Base-by-base conservation (phyloP, 2,113 vertebrate genomes). In the Tyrannus savana region DNA sequence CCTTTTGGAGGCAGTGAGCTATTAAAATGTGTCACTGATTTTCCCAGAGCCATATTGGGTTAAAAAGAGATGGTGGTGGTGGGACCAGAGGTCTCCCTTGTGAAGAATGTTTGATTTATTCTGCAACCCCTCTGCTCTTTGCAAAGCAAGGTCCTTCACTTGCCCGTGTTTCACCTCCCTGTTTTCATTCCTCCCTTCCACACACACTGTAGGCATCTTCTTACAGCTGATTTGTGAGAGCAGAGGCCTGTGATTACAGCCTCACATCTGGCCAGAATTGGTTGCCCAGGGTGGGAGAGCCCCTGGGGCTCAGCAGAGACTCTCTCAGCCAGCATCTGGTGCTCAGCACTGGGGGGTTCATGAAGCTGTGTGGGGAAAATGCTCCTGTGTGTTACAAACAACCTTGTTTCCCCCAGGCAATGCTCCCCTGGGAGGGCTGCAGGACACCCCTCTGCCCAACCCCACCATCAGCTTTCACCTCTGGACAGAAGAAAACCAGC, bases 381-480 rank as follows among this genome's bases (percentile, higher is more conserved):
- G 66, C 41, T 92, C 18, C 64, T 10, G 2, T 11, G 44, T 62
- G 37, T 63, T 39, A 74, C 17, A 60, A 35, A 74, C 17, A 60
- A 35, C 42, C 91, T 74, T 87, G 33, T 86, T 68, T 95, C 69
- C 78, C 60, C 19, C 88, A 97, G 97, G 94, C 5, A 53, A 89
- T 67, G 14, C 60, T 47, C n/a, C 93, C 17, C 53, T 11, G 47
- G 96, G 64, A 47, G 88, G 15, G 71, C 87, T 84, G 19, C 96
- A 95, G 30, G 96, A 67, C 27, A 91, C 92, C 25, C 98, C 98
- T 46, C 98, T 99, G 90, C 98, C 99, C 93, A 99, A 98, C 87
- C 99, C 99, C 30, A 97, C 96, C 93, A 99, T 99, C 97, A 98
- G 98, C 85, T 99, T 99, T 97, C 98, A 99, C 96, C 95, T 99